Conservation (phyloP, 2,113 vertebrate species). For the Ptilorrhoa leucosticta region DNA sequence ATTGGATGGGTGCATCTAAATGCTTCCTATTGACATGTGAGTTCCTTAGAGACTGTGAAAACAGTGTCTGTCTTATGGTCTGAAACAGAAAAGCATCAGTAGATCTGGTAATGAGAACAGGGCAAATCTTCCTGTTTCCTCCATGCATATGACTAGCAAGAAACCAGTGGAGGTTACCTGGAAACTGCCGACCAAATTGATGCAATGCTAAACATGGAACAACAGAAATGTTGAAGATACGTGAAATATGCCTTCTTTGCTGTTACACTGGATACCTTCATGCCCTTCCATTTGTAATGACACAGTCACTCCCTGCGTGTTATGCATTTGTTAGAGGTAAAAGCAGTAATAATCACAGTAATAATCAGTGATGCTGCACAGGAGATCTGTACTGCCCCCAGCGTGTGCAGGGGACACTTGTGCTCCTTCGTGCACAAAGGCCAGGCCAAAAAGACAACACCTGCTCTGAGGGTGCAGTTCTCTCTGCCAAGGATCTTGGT, state of each 20-base stretch:
- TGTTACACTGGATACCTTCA: neutral
- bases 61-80: neutral
- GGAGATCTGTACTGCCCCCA: neutral
- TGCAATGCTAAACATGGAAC: neutral
- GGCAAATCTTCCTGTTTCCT: neutral
- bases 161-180: neutral
- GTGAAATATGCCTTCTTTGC: neutral
- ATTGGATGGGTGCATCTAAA: neutral
- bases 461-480: neutral
- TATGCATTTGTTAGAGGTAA: neutral
- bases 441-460: neutral
- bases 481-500: neutral
- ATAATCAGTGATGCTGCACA: fast-evolving
- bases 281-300: neutral
- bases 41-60: neutral
- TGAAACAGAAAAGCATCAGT: neutral
- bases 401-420: fast-evolving
- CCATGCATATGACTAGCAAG: neutral
- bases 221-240: neutral
- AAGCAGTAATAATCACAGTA: neutral
- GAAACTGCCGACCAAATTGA: neutral
- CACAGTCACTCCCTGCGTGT: neutral
- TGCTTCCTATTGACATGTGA: neutral
- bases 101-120: neutral
- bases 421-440: neutral